These are phyloP conservation scores for Latrodectus geometricus DNA, from an alignment of 1,140 invertebrate genomes.

Conservation along the genomic window DNA sequence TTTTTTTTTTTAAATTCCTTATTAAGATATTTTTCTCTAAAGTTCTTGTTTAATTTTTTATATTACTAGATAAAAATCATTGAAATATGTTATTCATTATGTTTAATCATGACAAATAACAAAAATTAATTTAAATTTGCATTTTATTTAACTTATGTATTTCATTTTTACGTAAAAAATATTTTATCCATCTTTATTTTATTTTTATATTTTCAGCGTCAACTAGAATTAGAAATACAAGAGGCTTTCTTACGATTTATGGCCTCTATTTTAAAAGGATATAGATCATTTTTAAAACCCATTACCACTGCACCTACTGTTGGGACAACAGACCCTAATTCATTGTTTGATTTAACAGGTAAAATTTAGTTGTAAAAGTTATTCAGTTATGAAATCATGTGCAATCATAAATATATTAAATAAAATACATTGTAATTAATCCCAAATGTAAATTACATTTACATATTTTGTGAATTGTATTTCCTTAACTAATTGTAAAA, in stretches of 20 bases:
- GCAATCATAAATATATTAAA: background rate
- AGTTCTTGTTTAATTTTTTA: too few species aligned
- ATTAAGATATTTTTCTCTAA: too few species aligned
- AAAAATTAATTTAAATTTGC: background rate
- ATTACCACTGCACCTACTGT: constrained; percentile 94
- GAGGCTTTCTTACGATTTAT: constrained; percentile 98
- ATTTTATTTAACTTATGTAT: background rate
- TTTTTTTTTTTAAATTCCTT: too few species aligned
- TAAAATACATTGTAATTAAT: background rate
- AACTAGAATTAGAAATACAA: constrained; percentile 92
- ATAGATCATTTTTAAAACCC: constrained; percentile 88
- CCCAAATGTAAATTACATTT: too few species aligned
- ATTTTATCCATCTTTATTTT: constrained; percentile 39
- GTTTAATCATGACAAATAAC: too few species aligned
- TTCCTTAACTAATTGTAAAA: too few species aligned
- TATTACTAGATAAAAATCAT: too few species aligned
- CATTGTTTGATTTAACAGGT: constrained; percentile 93
- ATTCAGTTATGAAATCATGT: background rate
- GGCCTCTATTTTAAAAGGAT: constrained; percentile 92
- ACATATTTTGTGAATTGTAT: too few species aligned
- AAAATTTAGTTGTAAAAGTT: background rate
- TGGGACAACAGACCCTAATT: constrained; percentile 92
- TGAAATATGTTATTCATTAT: too few species aligned
- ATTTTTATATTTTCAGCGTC: constrained; percentile 72
- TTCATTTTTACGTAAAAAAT: background rate